Base-by-base conservation (phyloP, 2,797 vertebrate species). In the Lateolabrax maculatus region DNA sequence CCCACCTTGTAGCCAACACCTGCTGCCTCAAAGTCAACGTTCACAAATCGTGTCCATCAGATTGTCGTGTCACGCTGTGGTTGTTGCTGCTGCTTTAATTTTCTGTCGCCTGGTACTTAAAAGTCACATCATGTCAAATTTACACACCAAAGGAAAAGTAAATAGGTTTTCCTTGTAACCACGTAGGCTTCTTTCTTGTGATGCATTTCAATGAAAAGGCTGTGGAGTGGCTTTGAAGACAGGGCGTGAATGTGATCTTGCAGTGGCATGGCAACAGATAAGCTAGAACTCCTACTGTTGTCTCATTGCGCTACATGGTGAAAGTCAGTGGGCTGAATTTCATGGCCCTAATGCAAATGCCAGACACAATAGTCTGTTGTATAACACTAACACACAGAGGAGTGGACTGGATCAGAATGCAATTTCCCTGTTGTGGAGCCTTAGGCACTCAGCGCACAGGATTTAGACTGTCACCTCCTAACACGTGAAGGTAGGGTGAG, bases 361-460 rank as follows among this genome's bases (percentile, higher is more conserved):
- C 85, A 93, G 89, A 93, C 91, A 94, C 87, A 92, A 93, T 91
- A 88, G 87, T 79, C 61, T 81, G 85, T 89, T 94, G 90, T 89
- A 76, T 89, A 92, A 93, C 89, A 87, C 81, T 89, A 91, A 92
- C 85, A 90, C 89, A 90, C 77, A 86, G 83, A 84, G 80, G 87
- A 89, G 87, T 66, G 83, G 85, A 90, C 85, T 81, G 83, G 88
- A 90, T 92, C 87, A 86, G 87, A 87, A 92, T 89, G 86, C 79
- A 87, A 88, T 92, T 93, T 92, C 82, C 78, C 82, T 84, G 85
- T 88, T 87, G 84, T 76, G 77, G 67, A 81, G 87, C 90, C 74
- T 68, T 5, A 60, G 83, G 89, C 88, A 58, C 72, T 73, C 48
- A 46, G 83, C 77, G 56, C 80, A 70, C 63, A 77, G 84, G 77